Base-by-base conservation (phyloP, 2,888 invertebrate genomes). In the Papilio elwesi region DNA sequence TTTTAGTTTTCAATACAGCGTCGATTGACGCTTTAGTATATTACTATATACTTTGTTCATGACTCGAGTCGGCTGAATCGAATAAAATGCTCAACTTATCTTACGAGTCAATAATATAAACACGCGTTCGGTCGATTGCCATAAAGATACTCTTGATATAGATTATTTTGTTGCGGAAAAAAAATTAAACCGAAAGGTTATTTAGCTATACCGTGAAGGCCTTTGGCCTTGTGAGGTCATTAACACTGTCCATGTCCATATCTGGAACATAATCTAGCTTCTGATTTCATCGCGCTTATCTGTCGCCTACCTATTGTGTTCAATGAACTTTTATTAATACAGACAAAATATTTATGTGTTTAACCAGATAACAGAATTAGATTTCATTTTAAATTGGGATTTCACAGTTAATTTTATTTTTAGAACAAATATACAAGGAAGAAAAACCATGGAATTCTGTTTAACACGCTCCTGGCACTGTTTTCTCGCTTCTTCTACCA, bases 171-270 rank as follows among this genome's bases (percentile, higher is more conserved):
- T 88, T 84, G 87, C 83, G 83, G 84, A 90, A 89, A 91, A 91
- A 89, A 91, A 89, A 90, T 90, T 88, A 89, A 87, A 90, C 89
- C 90, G 88, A 91, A 91, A 91, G 91, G 90, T 92, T 92, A 90
- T 92, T 91, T 91, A 90, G 86, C 85, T 90, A 90, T 90, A 88
- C 87, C 81, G 83, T 82, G 80, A 80, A 88, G 88, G 85, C 84
- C 83, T 88, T 87, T 87, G 88, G 89, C 93, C 93, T 93, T 93
- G 91, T 78, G 76, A 78, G 85, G 92, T 92, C 90, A 89, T 90
- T 92, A 89, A 90, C 93, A 87, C 80, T 83, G 79, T 80, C 77
- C 78, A 75, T 81, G 77, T 83, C 82, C 88, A 89, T 93, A 93
- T 88, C 89, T 87, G 82, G 85, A 87, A 84, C 83, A 83, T 90